These are phyloP conservation scores for Picathartes gymnocephalus DNA, from an alignment of 2,113 vertebrate species.

Conservation along the genomic window DNA sequence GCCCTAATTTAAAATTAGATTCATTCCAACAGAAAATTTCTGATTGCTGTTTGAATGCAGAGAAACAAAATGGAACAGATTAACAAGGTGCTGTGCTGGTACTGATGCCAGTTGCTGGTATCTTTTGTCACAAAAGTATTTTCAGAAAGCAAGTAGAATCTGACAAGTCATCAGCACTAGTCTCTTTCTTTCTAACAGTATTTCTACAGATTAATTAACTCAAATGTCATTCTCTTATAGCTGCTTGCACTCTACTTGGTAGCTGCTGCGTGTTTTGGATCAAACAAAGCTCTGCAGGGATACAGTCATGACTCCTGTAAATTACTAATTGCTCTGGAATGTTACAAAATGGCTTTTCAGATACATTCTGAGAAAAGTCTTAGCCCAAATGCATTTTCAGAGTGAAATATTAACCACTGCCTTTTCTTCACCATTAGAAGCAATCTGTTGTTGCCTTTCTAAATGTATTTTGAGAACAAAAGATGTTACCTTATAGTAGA, in stretches of 20 bases:
- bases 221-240: slow-evolving; percentile 62
- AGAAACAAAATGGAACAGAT: neutral
- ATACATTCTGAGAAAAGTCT: neutral
- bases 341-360: slow-evolving; percentile 21
- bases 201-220: slow-evolving; percentile 66
- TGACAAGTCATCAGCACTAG: slow-evolving; percentile 45
- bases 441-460: neutral
- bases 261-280: slow-evolving; percentile 68
- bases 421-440: neutral
- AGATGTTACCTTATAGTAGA: neutral
- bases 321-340: slow-evolving; percentile 40
- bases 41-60: neutral
- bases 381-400: neutral
- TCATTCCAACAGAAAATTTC: slow-evolving; percentile 1
- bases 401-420: neutral
- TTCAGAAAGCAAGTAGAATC: slow-evolving; percentile 28
- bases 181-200: slow-evolving; percentile 32
- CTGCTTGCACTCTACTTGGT: slow-evolving; percentile 54
- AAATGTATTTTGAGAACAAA: neutral
- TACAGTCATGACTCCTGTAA: slow-evolving; percentile 44
- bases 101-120: slow-evolving; percentile 5
- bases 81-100: slow-evolving; percentile 23
- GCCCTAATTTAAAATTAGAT: slow-evolving; percentile 17
- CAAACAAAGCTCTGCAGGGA: slow-evolving; percentile 63
- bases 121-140: slow-evolving; percentile 30